A percentile compares a stretch with the other conserved stretches of the same genome.
Evolutionary conservation across 2,888 invertebrate genomes (phyloP).

Genomic region (Hypsopygia costalis): DNA sequence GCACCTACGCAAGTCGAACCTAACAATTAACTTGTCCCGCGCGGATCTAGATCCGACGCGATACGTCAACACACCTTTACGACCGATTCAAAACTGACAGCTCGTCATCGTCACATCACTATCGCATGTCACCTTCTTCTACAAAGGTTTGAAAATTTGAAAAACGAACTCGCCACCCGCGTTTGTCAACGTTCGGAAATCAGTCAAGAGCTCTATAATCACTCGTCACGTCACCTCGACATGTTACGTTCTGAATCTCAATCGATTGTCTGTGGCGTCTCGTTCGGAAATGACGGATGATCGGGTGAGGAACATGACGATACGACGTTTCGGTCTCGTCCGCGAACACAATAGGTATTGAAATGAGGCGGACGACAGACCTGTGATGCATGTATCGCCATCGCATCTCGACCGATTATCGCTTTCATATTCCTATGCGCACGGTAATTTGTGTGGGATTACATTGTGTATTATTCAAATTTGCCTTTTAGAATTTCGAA

Average conservation of each 20-base stretch:
- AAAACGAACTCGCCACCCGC: conserved; percentile 38
- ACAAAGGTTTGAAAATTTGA: conserved; percentile 40
- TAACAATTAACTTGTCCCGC: conserved; percentile 71
- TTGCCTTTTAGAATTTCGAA: conserved; percentile 28
- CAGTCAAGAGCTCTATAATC: conserved; percentile 54
- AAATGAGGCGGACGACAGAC: conserved; percentile 49
- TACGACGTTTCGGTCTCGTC: conserved; percentile 48
- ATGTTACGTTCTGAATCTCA: conserved; percentile 60
- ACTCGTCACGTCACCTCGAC: conserved; percentile 51
- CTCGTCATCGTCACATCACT: conserved; percentile 59
- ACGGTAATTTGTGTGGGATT: conserved; percentile 66
- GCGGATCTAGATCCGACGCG: conserved; percentile 59
- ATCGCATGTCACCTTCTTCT: conserved; percentile 44
- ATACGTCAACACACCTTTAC: conserved; percentile 66
- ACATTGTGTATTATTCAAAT: conserved; percentile 64
- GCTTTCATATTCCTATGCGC: conserved; percentile 54
- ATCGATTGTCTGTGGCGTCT: conserved; percentile 63
- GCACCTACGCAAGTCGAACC: conserved; percentile 36
- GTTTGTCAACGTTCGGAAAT: conserved; percentile 58
- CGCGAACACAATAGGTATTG: conserved; percentile 67
- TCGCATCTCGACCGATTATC: conserved; percentile 65
- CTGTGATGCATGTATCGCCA: conserved; percentile 60
- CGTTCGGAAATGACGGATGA: conserved; percentile 66
- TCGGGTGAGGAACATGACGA: conserved; percentile 43
- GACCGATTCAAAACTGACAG: conserved; percentile 67